Evolutionary conservation across 2,113 vertebrate genomes (phyloP), one percentile per base, ranked within the genome.

Genomic region (Chloropsis hardwickii): DNA sequence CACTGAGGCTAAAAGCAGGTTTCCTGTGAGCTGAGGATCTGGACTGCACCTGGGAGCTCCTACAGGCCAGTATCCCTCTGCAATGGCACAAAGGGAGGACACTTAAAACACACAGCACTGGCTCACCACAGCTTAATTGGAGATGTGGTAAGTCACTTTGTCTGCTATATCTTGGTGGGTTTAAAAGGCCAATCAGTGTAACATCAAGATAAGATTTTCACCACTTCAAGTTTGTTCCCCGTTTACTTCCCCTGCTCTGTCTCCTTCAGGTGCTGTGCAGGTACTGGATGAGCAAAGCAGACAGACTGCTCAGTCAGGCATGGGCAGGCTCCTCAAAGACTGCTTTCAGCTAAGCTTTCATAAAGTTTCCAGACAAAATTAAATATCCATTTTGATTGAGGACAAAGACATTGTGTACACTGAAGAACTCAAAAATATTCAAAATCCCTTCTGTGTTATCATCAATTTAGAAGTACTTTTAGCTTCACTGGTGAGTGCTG

Each of bases 381-480:
- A 80, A 81, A 86, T 53, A 77, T 24, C 20, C 14, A 44, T 83
- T 86, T 77, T 66, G 44, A 67, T 6, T 72, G 56, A 3, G 1
- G 54, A 69, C 71, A 80, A 94, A 83, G 51, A 58, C 0, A 0
- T 39, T 65, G n/a, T 56, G n/a, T 86, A 73, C 31, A 47, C 27
- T 40, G 22, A 62, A 91, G 33, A 95, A 56, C 35, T 27, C 45
- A 80, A 81, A 94, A 57, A 24, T 57, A 73, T 62, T 82, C 76
- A 5, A 93, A 93, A 88, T 83, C 76, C 27, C n/a, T 73, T 64
- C 35, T 44, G 51, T 79, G 44, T 88, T 91, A 61, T 37, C 14
- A 61, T 42, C 87, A 67, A 39, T 87, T 88, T 50, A 66, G 39
- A 93, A 67, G n/a, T 70, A 92, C n/a, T 93, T 93, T 28, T 74